Evolutionary conservation across 2,113 vertebrate species (phyloP).

Genomic region (Ranitomeya imitator): DNA sequence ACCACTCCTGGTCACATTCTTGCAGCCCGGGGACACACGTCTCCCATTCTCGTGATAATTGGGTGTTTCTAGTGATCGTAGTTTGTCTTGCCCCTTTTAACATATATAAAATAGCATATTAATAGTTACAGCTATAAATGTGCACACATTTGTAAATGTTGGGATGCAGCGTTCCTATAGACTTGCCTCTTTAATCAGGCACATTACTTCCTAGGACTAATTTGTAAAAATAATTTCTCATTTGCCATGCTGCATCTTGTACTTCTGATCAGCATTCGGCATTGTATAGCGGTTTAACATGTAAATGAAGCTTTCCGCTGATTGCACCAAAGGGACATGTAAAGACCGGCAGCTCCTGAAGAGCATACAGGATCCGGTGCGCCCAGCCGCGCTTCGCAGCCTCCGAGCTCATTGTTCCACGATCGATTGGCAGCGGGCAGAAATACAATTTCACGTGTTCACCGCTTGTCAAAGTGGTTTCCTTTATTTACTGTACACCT

Average conservation of each 20-base stretch:
- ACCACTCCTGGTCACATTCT: too few relatives aligned
- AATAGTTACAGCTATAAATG: too few relatives aligned
- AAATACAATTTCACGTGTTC: constrained; percentile 12
- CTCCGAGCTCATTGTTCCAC: background rate
- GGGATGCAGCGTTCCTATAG: too few relatives aligned
- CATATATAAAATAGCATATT: too few relatives aligned
- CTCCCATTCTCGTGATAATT: too few relatives aligned
- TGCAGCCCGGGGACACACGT: too few relatives aligned
- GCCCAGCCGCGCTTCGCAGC: background rate
- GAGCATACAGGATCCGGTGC: background rate
- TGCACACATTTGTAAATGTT: too few relatives aligned
- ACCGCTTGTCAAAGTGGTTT: constrained; percentile 4
- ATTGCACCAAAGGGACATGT: background rate
- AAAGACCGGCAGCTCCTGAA: background rate
- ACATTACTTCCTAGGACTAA: background rate
- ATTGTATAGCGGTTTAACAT: background rate
- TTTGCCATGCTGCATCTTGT: background rate
- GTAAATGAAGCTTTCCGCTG: background rate
- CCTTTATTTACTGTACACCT: constrained; percentile 36
- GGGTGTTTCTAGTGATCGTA: too few relatives aligned
- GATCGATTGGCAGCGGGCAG: constrained; percentile 42
- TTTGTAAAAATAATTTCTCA: background rate
- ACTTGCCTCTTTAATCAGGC: too few relatives aligned
- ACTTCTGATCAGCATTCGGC: background rate
- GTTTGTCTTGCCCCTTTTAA: too few relatives aligned